These are phyloP conservation scores for Lepidurus arcticus DNA, from an alignment of 1,140 invertebrate genomes.

Conservation along the genomic window DNA sequence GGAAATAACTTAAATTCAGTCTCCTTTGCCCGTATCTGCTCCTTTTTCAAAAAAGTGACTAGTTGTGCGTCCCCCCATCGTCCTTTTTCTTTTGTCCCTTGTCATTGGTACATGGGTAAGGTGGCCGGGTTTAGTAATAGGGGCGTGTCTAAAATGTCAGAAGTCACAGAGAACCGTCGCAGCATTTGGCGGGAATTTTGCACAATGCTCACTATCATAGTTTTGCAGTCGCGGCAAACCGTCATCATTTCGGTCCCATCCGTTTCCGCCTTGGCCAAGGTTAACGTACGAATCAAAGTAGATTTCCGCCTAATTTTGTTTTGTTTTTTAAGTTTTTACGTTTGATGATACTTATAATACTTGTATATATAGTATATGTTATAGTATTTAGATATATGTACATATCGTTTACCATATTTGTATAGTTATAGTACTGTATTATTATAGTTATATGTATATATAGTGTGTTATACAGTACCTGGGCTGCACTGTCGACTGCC, in stretches of 20 bases:
- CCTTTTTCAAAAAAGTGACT: not conserved
- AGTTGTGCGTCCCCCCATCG: not conserved
- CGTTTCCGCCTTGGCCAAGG: not conserved
- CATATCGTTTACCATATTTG: no score
- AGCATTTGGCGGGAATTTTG: conserved; percentile 24
- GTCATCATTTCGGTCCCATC: conserved; percentile 1
- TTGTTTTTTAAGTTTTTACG: no score
- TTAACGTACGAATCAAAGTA: conserved; percentile 1
- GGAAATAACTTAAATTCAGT: conserved; percentile 5
- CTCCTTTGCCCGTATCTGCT: not conserved
- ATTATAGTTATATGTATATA: no score
- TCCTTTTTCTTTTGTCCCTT: not conserved
- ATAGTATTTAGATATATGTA: no score
- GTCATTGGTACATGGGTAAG: not conserved
- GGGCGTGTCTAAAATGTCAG: conserved; percentile 14
- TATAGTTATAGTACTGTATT: no score
- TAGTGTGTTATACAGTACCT: not conserved
- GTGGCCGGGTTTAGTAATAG: not conserved
- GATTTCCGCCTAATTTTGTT: not conserved
- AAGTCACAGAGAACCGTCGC: conserved; percentile 2
- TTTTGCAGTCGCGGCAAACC: conserved; percentile 89
- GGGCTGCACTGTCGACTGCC: not conserved
- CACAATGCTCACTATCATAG: conserved; percentile 58
- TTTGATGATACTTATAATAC: no score
- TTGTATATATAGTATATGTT: no score